Evolutionary conservation across 1,140 invertebrate genomes (phyloP), one percentile per base, ranked within the genome.

Genomic region (Lepeophtheirus salmonis): DNA sequence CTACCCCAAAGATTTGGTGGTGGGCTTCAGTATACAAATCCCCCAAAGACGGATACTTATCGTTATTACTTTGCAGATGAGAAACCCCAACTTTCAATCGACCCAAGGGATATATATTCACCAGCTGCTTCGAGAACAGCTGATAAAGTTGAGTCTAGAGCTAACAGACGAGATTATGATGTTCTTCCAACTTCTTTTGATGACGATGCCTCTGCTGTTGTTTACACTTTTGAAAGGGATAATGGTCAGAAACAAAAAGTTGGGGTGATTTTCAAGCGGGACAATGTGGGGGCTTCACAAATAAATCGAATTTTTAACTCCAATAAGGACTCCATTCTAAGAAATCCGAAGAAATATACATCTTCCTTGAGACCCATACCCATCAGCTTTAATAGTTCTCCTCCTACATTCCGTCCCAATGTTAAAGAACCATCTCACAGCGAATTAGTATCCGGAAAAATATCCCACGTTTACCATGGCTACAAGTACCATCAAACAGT

Each of bases 241-340:
- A 24, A 26, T 48, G 55, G 55, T 10, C 55, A 57, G 16, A 57
- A 41, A 20, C 2, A 25, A 25, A 25, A 57, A 18, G 55, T 57
- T 2, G 55, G 55, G 2, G 55, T 57, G 23, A 57, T 57, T 57
- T 57, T 57, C 25, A 25, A 57, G 21, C n/a, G 26, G 4, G 26
- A 24, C n/a, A 2, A 16, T n/a, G 16, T 17, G 3, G 20, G n/a
- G 16, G 55, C 17, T 23, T 23, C 55, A 13, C 55, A 57, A 30
- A 18, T 57, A 2, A 57, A 41, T 25, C 21, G 25, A 16, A 21
- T 57, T 21, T 41, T 57, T 4, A 17, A n/a, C 26, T 23, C 20
- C 10, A 57, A 57, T 21, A 30, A 57, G 25, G n/a, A 57, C n/a
- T 16, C n/a, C 16, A 10, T 52, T 6, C 50, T 52, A 10, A 10